A percentile compares a stretch with the other conserved stretches of the same genome.
phyloP scores from a whole-genome alignment of 2,113 vertebrate genomes.

The Ceyx melanurus region DNA sequence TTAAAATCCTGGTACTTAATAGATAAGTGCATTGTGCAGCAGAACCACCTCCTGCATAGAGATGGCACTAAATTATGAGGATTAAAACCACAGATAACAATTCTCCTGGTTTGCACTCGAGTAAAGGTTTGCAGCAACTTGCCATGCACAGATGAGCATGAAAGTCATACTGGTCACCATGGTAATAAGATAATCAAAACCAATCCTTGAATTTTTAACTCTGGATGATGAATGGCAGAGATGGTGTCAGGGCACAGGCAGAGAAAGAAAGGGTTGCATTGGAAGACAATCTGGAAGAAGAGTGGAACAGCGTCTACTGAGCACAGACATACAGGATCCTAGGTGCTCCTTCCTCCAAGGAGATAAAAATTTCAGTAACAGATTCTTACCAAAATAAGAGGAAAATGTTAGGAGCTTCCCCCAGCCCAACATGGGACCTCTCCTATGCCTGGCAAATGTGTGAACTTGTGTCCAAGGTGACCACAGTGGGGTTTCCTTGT shows the following conservation, averaged over 20 bases:
- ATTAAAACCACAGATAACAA: not conserved
- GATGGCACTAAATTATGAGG: not conserved
- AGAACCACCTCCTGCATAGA: not conserved
- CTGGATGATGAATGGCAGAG: constrained; percentile 9
- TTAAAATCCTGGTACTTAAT: not conserved
- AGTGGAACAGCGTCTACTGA: not conserved
- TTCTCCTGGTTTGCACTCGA: not conserved
- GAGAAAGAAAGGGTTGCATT: not conserved
- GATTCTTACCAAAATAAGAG: not conserved
- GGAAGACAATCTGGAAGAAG: not conserved
- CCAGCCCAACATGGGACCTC: accelerated
- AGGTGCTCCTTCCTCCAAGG: not conserved
- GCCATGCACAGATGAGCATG: constrained; percentile 25
- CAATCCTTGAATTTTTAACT: constrained; percentile 33
- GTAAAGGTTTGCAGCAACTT: not conserved
- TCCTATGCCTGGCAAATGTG: not conserved
- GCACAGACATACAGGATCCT: not conserved
- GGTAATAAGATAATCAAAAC: constrained; percentile 52
- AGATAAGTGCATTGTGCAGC: not conserved
- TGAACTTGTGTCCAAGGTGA: not conserved
- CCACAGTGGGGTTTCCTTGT: accelerated
- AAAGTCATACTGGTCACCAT: constrained; percentile 53
- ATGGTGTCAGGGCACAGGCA: not conserved
- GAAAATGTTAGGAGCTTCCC: not conserved
- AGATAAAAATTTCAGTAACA: not conserved